Conservation (phyloP, 2,888 invertebrate species). For the Pseudeuparius sepicola region DNA sequence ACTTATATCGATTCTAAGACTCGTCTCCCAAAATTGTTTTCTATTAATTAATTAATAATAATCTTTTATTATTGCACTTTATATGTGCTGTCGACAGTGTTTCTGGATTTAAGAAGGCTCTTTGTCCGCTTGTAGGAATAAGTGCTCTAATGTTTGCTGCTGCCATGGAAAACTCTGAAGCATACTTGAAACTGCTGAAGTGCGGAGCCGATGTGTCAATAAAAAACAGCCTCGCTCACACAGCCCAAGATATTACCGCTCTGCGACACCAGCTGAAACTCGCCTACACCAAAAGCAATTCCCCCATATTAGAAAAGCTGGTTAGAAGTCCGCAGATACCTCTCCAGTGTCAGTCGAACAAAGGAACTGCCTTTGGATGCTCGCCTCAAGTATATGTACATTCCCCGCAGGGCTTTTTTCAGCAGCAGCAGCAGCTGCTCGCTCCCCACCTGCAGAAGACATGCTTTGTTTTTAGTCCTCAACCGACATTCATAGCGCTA, state of each 20-base stretch:
- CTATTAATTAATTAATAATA: no score
- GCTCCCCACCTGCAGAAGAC: background rate
- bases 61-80: no score
- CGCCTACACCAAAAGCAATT: constrained; percentile 8
- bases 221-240: constrained; percentile 26
- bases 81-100: no score
- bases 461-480: background rate
- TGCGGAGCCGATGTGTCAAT: constrained; percentile 26
- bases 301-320: no score
- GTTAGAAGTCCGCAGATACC: no score
- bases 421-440: constrained; percentile 3
- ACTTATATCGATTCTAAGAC: no score
- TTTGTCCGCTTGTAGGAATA: constrained; percentile 30
- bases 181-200: constrained; percentile 25
- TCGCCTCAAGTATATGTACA: no score
- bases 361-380: no score
- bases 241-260: constrained; percentile 25
- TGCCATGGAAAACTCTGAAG: constrained; percentile 28
- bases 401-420: background rate
- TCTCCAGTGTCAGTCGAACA: no score
- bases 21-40: no score
- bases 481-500: background rate
- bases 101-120: no score
- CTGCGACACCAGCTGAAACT: constrained; percentile 19
- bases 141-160: constrained; percentile 35